Conservation (phyloP, 2,797 vertebrate species). For the Hydrophis major region DNA sequence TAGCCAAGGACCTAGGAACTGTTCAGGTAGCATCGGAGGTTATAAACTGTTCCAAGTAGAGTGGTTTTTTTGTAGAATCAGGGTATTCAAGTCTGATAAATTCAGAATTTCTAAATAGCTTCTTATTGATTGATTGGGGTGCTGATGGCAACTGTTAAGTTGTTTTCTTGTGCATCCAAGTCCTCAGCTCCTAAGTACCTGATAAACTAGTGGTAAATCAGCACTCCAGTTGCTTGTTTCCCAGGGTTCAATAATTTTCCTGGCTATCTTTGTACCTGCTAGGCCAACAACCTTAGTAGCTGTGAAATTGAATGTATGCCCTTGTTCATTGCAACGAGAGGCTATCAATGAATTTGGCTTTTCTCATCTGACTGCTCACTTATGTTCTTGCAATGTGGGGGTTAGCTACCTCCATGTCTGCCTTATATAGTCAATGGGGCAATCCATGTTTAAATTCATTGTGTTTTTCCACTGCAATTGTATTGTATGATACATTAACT, state of each 20-base stretch:
- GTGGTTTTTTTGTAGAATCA: no score
- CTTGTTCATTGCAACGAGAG: background rate
- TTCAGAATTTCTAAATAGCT: background rate
- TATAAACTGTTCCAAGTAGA: no score
- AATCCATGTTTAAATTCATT: background rate
- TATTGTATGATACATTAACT: background rate
- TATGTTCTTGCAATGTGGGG: background rate
- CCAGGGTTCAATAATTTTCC: background rate
- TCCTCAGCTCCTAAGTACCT: background rate
- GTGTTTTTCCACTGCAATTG: background rate
- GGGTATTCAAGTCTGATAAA: no score
- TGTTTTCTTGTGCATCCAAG: background rate
- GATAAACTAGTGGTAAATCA: background rate
- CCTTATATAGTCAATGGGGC: background rate
- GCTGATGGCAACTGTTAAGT: background rate
- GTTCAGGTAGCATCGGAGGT: no score
- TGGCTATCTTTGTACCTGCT: background rate
- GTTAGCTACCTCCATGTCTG: background rate
- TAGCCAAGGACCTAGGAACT: no score
- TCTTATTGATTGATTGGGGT: background rate
- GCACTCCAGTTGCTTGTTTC: background rate
- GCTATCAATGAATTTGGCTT: background rate
- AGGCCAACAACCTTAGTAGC: background rate
- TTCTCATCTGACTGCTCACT: background rate
- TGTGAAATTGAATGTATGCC: background rate